These are phyloP conservation scores for Philaethria dido DNA, from an alignment of 2,888 invertebrate genomes.

Conservation along the genomic window DNA sequence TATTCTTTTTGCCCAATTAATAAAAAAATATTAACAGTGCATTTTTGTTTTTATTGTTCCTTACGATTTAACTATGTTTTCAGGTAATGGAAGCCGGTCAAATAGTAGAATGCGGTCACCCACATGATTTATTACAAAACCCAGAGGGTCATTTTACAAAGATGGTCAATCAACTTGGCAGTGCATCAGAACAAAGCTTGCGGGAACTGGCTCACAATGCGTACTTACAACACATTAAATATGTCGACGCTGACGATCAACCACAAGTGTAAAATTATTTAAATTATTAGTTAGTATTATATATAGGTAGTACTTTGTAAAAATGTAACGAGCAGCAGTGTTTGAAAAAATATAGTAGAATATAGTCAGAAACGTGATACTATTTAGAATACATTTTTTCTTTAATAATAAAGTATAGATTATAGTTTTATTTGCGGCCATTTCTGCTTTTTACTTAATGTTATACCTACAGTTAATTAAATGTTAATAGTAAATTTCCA, in stretches of 20 bases:
- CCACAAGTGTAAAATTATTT: slow-evolving; percentile 38
- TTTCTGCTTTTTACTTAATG: slow-evolving; percentile 7
- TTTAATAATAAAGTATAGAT: neutral
- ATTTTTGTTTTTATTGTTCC: neutral
- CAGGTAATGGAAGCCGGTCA: slow-evolving; percentile 85
- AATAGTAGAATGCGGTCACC: slow-evolving; percentile 89
- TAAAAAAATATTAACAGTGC: no score
- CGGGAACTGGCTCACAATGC: slow-evolving; percentile 70
- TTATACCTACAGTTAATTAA: neutral
- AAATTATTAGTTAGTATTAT: neutral
- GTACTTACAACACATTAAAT: slow-evolving; percentile 70
- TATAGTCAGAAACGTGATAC: slow-evolving; percentile 20
- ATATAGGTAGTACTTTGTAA: slow-evolving; percentile 5
- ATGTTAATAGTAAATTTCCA: slow-evolving; percentile 6
- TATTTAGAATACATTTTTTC: slow-evolving; percentile 14
- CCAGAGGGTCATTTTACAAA: slow-evolving; percentile 82
- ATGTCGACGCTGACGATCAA: slow-evolving; percentile 71
- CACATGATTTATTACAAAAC: slow-evolving; percentile 84
- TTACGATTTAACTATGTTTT: neutral
- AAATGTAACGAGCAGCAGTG: slow-evolving; percentile 2
- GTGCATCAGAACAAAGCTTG: slow-evolving; percentile 72
- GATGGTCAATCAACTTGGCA: slow-evolving; percentile 86
- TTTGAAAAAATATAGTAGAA: slow-evolving; percentile 15
- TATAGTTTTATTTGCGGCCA: slow-evolving; percentile 8
- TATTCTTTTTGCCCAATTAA: no score